Percentiles rank a stretch among this genome's conserved stretches.
phyloP scores from a whole-genome alignment of 2,113 vertebrate species.

The Zingel zingel region DNA sequence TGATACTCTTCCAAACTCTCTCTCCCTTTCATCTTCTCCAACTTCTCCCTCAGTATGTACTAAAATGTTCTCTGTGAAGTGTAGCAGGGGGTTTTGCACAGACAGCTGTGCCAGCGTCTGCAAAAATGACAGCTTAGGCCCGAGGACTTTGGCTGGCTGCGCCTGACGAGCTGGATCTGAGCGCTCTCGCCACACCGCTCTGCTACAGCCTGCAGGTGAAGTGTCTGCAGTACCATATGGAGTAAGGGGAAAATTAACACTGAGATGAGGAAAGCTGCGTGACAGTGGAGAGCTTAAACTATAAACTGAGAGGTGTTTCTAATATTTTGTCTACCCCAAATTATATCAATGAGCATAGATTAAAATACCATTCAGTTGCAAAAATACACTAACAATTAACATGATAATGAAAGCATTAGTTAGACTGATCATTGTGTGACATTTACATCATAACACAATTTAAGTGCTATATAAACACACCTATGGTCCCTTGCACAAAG shows the following conservation, averaged over 20 bases:
- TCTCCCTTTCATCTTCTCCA: conserved; percentile 26
- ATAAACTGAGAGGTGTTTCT: conserved; percentile 26
- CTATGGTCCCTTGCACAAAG: conserved; percentile 6
- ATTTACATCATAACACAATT: conserved; percentile 17
- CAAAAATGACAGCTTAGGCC: conserved; percentile 97
- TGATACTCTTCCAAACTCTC: conserved; percentile 66
- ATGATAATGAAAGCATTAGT: conserved; percentile 92
- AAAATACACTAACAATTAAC: conserved; percentile 91
- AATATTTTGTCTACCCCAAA: conserved; percentile 32
- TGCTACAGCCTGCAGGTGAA: conserved; percentile 99
- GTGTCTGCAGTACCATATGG: conserved; percentile 99
- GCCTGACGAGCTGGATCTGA: conserved; percentile 83
- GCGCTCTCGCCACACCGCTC: conserved; percentile 80
- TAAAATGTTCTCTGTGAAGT: conserved; percentile 63
- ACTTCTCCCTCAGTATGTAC: conserved; percentile 52
- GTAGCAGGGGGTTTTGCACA: conserved; percentile 82
- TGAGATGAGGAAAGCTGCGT: conserved; percentile 92
- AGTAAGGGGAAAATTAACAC: conserved; percentile 98
- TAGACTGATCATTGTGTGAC: conserved; percentile 12
- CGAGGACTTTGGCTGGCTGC: conserved; percentile 92
- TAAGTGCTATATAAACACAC: conserved; percentile 45
- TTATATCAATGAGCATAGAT: conserved; percentile 2
- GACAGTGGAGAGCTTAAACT: conserved; percentile 77
- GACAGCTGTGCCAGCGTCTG: conserved; percentile 94
- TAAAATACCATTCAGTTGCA: conserved; percentile 89